These are phyloP conservation scores for Gadopsis marmoratus DNA, from an alignment of 2,797 vertebrate genomes.

Conservation along the genomic window DNA sequence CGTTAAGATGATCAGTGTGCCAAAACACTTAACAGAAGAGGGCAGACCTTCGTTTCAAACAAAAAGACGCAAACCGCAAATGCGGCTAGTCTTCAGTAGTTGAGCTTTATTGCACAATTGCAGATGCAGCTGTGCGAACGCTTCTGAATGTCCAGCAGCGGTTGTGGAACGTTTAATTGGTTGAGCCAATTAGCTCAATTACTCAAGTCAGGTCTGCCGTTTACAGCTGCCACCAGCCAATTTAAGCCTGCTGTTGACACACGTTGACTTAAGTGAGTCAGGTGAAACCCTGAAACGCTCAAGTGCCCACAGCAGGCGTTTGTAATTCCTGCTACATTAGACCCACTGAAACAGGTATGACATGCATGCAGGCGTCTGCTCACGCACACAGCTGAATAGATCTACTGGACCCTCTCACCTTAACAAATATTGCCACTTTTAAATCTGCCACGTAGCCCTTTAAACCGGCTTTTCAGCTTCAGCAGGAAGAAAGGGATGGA, in stretches of 20 bases:
- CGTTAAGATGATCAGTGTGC: background rate
- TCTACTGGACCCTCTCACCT: background rate
- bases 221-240: background rate
- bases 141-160: background rate
- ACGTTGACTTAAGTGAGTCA: background rate
- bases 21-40: background rate
- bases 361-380: background rate
- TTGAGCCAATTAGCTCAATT: constrained; percentile 17
- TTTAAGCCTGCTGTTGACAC: background rate
- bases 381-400: background rate
- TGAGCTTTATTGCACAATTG: constrained; percentile 24
- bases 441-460: constrained; percentile 16
- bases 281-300: background rate
- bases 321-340: constrained; percentile 3
- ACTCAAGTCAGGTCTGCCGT: constrained; percentile 1
- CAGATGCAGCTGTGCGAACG: background rate
- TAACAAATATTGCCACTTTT: constrained; percentile 3
- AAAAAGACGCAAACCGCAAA: background rate
- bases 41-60: background rate
- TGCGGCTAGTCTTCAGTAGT: constrained; percentile 9
- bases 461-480: constrained; percentile 17
- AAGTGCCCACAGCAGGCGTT: background rate
- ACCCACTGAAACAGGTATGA: background rate
- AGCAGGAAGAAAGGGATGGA: constrained; percentile 22
- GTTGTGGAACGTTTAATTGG: background rate